These are phyloP conservation scores for Panopea generosa DNA, from an alignment of 2,888 invertebrate genomes.

Conservation along the genomic window DNA sequence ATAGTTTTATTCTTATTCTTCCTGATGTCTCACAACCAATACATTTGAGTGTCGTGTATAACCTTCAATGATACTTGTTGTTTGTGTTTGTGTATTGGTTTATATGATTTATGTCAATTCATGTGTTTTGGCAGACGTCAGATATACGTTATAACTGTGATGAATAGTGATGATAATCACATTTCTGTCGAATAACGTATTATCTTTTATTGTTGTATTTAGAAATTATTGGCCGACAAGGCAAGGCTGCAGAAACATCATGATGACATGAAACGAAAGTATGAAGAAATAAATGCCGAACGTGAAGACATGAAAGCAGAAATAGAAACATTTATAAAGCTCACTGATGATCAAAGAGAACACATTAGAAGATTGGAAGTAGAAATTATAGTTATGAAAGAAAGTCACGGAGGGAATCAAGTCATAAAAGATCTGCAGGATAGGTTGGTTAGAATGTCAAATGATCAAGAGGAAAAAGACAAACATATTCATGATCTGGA, in stretches of 20 bases:
- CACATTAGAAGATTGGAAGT: slow-evolving; percentile 52
- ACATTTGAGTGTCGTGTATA: too few species aligned
- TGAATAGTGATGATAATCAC: too few species aligned
- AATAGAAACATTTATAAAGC: slow-evolving; percentile 55
- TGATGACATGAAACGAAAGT: slow-evolving; percentile 58
- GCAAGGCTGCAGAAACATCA: slow-evolving; percentile 56
- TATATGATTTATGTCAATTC: too few species aligned
- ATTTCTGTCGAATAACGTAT: too few species aligned
- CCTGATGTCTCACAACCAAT: too few species aligned
- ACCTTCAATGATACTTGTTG: too few species aligned
- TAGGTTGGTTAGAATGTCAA: slow-evolving; percentile 66
- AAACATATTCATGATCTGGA: slow-evolving; percentile 64
- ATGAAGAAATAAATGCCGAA: slow-evolving; percentile 50
- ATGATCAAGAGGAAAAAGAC: slow-evolving; percentile 71
- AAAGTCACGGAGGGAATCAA: slow-evolving; percentile 59
- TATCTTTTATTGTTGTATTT: not conserved
- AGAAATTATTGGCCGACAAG: slow-evolving; percentile 60
- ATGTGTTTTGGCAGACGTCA: too few species aligned
- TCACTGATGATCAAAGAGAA: slow-evolving; percentile 61
- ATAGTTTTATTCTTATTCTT: too few species aligned
- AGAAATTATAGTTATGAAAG: slow-evolving; percentile 61
- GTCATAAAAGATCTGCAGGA: slow-evolving; percentile 67
- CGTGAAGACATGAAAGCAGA: slow-evolving; percentile 54
- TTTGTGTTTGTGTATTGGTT: too few species aligned
- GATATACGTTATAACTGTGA: too few species aligned